Evolutionary conservation across 2,888 invertebrate species (phyloP), one percentile per base, ranked within the genome.

Genomic region (Xylocampa areola): DNA sequence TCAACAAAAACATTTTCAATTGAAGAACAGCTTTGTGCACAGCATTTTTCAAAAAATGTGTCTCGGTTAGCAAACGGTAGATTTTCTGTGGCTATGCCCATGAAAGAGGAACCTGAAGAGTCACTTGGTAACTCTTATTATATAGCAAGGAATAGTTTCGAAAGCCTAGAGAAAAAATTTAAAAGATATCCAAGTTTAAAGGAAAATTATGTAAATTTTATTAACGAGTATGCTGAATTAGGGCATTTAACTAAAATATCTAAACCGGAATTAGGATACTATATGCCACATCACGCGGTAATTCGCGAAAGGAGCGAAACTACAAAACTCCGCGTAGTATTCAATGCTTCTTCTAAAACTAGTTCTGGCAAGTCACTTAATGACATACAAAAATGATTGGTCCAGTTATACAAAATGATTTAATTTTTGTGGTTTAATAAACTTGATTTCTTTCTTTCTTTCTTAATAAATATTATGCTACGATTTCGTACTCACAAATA

Each of bases 271-370:
- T 41, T 50, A 14, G 59, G 60, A 10, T 60, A 54, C 21, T 72
- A 63, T 33, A 11, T 74, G 5, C 64, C 72, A 6, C 73, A 73
- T 59, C 73, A 73, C 23, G 58, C 57, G 1, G 70, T 73, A 0
- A 27, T 73, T 0, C 43, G 53, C 1, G 52, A 60, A 23, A 14
- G 36, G 5, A 61, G 63, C 13, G 19, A 19, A 19, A 19, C 19
- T 4, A 19, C 54, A 0, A 55, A 55, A 23, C 36, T 36, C 1
- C 30, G 54, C 0, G 58, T 58, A n/a, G 58, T 47, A 0, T 52
- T 58, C 8, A 35, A 57, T 50, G 57, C 50, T 1, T 58, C 58
- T 0, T 35, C 25, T 8, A 58, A 51, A 51, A 47, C 58, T 5
- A 2, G 4, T 10, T 45, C 58, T 8, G 51, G 51, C 0, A 39